These are phyloP conservation scores for Drosophila anomalata DNA, from an alignment of 2,888 invertebrate genomes.

Conservation along the genomic window DNA sequence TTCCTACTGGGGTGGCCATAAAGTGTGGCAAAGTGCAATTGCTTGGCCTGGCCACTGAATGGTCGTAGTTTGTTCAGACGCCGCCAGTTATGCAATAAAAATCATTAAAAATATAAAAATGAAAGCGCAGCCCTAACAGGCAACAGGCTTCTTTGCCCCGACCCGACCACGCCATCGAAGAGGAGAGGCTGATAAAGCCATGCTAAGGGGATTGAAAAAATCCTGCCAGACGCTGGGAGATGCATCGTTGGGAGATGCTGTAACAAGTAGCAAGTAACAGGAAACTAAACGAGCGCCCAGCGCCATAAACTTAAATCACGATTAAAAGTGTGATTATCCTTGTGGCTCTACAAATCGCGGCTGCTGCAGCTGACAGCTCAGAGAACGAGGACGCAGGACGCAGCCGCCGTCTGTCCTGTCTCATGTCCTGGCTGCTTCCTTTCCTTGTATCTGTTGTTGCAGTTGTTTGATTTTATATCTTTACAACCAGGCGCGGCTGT, in stretches of 20 bases:
- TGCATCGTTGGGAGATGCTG: conserved; percentile 27
- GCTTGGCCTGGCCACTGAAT: conserved; percentile 49
- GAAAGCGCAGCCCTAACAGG: conserved; percentile 73
- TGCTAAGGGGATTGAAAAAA: conserved; percentile 44
- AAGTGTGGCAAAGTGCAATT: conserved; percentile 81
- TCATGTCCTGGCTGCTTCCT: conserved; percentile 15
- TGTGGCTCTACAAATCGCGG: conserved; percentile 82
- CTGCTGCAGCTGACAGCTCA: conserved; percentile 75
- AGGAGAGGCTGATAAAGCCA: conserved; percentile 55
- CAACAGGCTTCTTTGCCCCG: conserved; percentile 14
- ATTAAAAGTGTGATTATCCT: conserved; percentile 84
- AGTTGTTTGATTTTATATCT: conserved; percentile 77
- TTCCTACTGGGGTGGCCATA: conserved; percentile 48
- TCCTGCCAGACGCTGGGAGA: conserved; percentile 37
- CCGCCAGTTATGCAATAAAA: conserved; percentile 75
- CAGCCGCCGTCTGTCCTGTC: conserved; percentile 25
- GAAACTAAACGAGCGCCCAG: conserved; percentile 74
- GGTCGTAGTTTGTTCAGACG: conserved; percentile 34
- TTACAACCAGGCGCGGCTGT: conserved; percentile 74
- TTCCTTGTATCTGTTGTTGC: conserved; percentile 65
- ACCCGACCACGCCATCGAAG: conserved; percentile 11
- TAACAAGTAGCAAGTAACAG: conserved; percentile 53
- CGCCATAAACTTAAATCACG: conserved; percentile 83
- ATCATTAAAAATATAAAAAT: conserved; percentile 79
- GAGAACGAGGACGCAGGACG: conserved; percentile 18